Base-by-base conservation (phyloP, 1,140 invertebrate species). In the Probaryconus sp. region DNA sequence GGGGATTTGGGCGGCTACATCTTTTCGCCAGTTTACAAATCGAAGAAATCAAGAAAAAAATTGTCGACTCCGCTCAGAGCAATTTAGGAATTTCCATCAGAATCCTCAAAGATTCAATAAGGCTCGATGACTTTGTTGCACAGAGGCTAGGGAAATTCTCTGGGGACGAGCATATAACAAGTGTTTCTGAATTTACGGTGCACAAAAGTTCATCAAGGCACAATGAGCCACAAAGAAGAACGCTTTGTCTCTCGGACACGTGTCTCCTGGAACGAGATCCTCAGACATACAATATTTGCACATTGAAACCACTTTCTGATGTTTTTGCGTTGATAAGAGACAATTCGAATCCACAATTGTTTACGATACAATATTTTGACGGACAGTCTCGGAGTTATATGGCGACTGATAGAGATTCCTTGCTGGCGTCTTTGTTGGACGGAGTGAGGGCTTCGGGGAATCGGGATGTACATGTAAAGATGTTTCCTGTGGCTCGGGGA, bases 241-340 rank as follows among this genome's bases (percentile, higher is more conserved):
- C 95, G 1, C 89, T 99, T n/a, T 99, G 97, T 83, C 89, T 99
- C 0, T 97, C 96, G 0, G 98, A 99, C 86, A 94, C 94, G 0
- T 99, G 97, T 88, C 88, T 99, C 11, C 86, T 99, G 20, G 98
- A 99, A 89, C 90, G 98, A 78, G 98, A 99, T 89, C 96, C 96
- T 14, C 95, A 95, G 80, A 98, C 97, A 0, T 99, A 99, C 85
- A 95, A 93, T 78, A 93, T 97, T 64, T 94, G 91, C 72, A 97
- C 97, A 13, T 88, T 97, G 24, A 92, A 95, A 77, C 97, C 97
- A 0, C 86, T 99, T 5, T 91, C 92, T 53, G 94, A 96, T 82
- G 94, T 99, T 10, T 98, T 97, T 89, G 95, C 97, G 0, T 88
- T 99, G 50, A 91, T 99, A 43, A 89, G 98, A 38, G 93, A 96